These are phyloP conservation scores for Semibalanus balanoides DNA, from an alignment of 1,140 invertebrate species.

Conservation along the genomic window DNA sequence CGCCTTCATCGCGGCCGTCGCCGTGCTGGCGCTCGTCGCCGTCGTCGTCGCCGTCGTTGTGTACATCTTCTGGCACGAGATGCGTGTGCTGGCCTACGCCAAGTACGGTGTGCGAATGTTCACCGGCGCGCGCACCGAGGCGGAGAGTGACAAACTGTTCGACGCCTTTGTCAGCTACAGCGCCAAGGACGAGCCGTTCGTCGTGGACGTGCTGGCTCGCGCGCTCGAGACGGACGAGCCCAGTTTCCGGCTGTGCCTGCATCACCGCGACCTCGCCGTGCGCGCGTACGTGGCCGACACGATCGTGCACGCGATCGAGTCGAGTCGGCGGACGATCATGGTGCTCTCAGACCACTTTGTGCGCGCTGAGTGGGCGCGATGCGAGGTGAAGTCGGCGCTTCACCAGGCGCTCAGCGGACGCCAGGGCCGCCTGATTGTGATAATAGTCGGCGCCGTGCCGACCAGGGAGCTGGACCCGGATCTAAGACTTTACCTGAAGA, in stretches of 20 bases:
- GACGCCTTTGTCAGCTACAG: conserved; percentile 88
- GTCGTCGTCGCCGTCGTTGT: conserved; percentile 54
- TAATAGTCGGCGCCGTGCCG: conserved; percentile 17
- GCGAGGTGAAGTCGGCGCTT: conserved; percentile 28
- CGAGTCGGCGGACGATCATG: conserved; percentile 60
- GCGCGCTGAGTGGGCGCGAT: conserved; percentile 35
- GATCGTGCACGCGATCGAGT: conserved; percentile 39
- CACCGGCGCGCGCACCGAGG: conserved; percentile 30
- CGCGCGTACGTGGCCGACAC: conserved; percentile 55
- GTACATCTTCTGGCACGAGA: conserved; percentile 52
- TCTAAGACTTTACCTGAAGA: conserved; percentile 15
- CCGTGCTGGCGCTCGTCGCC: conserved; percentile 41
- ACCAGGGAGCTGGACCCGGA: conserved; percentile 19
- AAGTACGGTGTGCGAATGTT: conserved; percentile 50
- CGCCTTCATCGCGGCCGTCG: conserved; percentile 50
- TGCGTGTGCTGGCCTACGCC: conserved; percentile 26
- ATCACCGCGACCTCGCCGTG: conserved; percentile 36
- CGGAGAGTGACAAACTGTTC: conserved; percentile 52
- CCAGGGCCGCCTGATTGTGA: conserved; percentile 16
- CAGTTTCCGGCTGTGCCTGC: conserved; percentile 32
- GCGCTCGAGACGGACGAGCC: conserved; percentile 67
- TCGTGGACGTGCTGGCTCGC: conserved; percentile 61
- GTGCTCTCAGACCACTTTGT: conserved; percentile 85
- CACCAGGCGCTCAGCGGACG: conserved; percentile 22
- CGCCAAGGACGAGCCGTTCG: conserved; percentile 78